Percentiles rank a stretch among this genome's conserved stretches.
These are phyloP conservation scores for Spisula subtruncata DNA, from an alignment of 2,888 invertebrate genomes.

Conservation along the genomic window DNA sequence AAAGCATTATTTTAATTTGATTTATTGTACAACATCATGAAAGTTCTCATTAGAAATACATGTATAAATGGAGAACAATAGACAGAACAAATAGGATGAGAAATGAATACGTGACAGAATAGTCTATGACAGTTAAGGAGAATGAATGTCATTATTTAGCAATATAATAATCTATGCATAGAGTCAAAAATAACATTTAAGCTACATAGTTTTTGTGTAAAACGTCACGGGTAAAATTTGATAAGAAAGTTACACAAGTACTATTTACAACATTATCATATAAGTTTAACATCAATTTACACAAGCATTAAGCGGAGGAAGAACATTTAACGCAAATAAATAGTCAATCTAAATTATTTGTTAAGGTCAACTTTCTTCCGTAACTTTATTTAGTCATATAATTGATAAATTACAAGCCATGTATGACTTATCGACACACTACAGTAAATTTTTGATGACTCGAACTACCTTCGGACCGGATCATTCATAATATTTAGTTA, in stretches of 20 bases:
- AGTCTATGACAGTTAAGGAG: background rate
- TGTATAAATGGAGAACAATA: background rate
- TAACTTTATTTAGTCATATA: too few species aligned
- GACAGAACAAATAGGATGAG: background rate
- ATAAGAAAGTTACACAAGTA: background rate
- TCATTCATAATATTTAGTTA: too few species aligned
- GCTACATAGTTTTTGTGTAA: background rate
- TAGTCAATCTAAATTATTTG: too few species aligned
- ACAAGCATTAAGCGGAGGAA: too few species aligned
- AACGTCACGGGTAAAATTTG: background rate
- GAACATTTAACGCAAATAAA: too few species aligned
- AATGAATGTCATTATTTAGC: background rate
- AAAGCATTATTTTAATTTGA: background rate
- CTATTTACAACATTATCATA: background rate
- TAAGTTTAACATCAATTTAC: background rate
- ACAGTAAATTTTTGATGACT: too few species aligned
- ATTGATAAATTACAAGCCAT: too few species aligned
- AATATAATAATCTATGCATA: background rate
- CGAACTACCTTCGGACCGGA: too few species aligned
- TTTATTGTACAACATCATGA: constrained; percentile 16
- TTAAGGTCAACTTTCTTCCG: too few species aligned
- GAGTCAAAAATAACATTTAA: background rate
- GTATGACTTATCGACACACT: too few species aligned
- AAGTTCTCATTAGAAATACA: background rate
- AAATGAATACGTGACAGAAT: background rate